phyloP scores from a whole-genome alignment of 2,797 vertebrate genomes.

The Serranus cabrilla region DNA sequence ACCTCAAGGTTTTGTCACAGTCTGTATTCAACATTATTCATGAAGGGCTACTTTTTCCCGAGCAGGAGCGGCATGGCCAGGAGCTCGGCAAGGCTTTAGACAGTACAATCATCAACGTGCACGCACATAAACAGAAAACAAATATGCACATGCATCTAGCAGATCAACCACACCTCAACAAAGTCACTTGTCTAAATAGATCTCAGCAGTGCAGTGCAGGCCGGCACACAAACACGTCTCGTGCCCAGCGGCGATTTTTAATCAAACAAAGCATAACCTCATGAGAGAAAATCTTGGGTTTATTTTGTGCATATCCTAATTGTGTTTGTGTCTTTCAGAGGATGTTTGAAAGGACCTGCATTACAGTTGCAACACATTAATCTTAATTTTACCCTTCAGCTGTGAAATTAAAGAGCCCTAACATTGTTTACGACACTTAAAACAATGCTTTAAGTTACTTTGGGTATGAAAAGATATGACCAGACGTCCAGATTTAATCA shows the following conservation, averaged over 20 bases:
- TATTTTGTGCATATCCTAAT: constrained; percentile 40
- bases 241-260: constrained; percentile 44
- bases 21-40: constrained; percentile 75
- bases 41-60: constrained; percentile 63
- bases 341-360: constrained; percentile 47
- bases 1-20: constrained; percentile 78
- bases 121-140: neutral
- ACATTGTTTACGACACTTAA: constrained; percentile 64
- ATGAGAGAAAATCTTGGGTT: constrained; percentile 29
- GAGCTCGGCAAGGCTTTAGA: constrained; percentile 49
- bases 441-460: constrained; percentile 63
- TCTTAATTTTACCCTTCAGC: constrained; percentile 57
- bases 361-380: constrained; percentile 48
- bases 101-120: constrained; percentile 14
- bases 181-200: constrained; percentile 57
- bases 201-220: constrained; percentile 9
- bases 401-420: constrained; percentile 60
- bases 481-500: constrained; percentile 65
- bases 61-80: constrained; percentile 47
- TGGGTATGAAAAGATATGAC: constrained; percentile 53
- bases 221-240: constrained; percentile 21
- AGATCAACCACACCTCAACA: constrained; percentile 57
- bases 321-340: constrained; percentile 21
- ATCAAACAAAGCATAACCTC: constrained; percentile 60
- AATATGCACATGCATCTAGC: constrained; percentile 12